Percentiles rank a stretch among this genome's conserved stretches.
Evolutionary conservation across 2,888 invertebrate genomes (phyloP).

Genomic region (Frankliniella intonsa): DNA sequence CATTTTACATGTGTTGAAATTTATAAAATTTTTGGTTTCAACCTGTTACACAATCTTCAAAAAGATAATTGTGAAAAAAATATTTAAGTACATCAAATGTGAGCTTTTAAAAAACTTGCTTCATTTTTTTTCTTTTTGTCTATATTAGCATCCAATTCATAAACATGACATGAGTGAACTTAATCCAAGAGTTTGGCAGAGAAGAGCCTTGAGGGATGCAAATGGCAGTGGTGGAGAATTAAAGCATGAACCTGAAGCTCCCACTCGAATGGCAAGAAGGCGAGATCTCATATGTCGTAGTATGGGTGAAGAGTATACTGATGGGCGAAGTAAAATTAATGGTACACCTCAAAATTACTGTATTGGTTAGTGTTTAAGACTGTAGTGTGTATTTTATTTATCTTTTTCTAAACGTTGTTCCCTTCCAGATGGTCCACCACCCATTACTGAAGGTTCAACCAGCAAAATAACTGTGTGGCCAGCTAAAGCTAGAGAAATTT

Average conservation of each 20-base stretch:
- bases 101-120: too few species aligned
- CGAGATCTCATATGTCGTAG: constrained; percentile 46
- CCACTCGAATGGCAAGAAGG: constrained; percentile 48
- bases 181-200: constrained; percentile 15
- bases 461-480: constrained; percentile 11
- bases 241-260: constrained; percentile 46
- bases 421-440: not conserved
- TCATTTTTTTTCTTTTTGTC: not conserved
- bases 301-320: constrained; percentile 49
- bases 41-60: too few species aligned
- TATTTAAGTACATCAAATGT: too few species aligned
- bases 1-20: not conserved
- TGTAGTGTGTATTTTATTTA: too few species aligned
- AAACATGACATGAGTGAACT: not conserved
- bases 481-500: constrained; percentile 26
- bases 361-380: too few species aligned
- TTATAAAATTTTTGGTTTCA: not conserved
- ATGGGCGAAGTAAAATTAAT: constrained; percentile 15
- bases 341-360: not conserved
- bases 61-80: too few species aligned
- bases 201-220: not conserved
- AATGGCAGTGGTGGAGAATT: not conserved
- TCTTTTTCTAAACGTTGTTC: too few species aligned
- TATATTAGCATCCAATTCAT: not conserved
- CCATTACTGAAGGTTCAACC: not conserved